Evolutionary conservation across 2,113 vertebrate genomes (phyloP), one percentile per base, ranked within the genome.

Genomic region (Oryzias melastigma): DNA sequence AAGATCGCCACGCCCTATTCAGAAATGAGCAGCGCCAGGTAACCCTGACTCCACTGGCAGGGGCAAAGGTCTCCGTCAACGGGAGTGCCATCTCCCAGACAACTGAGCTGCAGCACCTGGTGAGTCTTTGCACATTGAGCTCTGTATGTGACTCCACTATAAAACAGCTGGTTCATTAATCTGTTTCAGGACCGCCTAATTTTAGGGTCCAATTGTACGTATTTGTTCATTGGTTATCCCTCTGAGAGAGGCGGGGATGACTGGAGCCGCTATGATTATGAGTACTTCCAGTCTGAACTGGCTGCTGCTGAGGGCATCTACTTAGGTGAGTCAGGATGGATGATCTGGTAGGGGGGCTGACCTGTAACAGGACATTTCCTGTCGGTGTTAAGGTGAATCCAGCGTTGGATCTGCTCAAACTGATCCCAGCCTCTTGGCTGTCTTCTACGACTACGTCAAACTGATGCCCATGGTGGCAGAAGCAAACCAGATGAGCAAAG

Each of bases 401-500:
- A 68, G 51, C 14, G 10, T 43, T 8, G 89, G 72, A 14, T 80
- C 82, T 1, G 77, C 81, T 58, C 90, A 86, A 52, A 73, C 89
- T 0, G 92, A 94, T 59, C 93, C 93, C 49, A 92, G 93, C 46
- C 79, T 95, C 65, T 89, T 95, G 41, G 93, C 92, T 0, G 93
- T 89, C 15, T 94, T 95, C 85, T 94, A 95, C 14, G 94, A 95
- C 79, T 96, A 94, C 55, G 74, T 94, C 78, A 92, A 92, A 67
- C 86, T 95, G 68, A 93, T 94, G 91, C 94, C 94, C 0, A 88
- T 95, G 87, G 90, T 94, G 57, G 91, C 91, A 1, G 94, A 95
- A 82, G 95, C 90, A 43, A 95, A 95, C 69, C 95, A 96, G 80
- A 95, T 97, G 92, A 95, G 93, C 22, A 83, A 93, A 63, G 95